Evolutionary conservation across 2,113 vertebrate species (phyloP), one percentile per base, ranked within the genome.

Genomic region (Equus przewalskii): DNA sequence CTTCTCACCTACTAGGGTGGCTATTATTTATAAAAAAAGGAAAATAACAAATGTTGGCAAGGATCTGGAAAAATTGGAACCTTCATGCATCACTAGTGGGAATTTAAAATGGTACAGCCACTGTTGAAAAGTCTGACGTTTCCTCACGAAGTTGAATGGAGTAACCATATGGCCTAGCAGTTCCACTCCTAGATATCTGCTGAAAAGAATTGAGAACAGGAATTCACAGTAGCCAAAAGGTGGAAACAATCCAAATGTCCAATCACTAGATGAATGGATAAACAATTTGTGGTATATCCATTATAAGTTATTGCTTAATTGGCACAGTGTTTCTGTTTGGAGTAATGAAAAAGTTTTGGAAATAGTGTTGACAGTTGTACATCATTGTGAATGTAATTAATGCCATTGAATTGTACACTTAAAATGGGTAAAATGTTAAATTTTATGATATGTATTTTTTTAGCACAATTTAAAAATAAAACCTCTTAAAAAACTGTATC

Each of bases 391-490:
- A 88, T 81, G 44, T 72, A 82, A 65, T 89, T 62, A 54, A 41
- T 89, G n/a, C 44, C n/a, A 56, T 89, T 64, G 19, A 84, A 64
- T 81, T 33, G 67, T 82, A 64, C 5, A 54, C 19, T 54, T 89
- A 22, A 80, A 72, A 54, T 72, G 46, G 33, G 81, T 73, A 81
- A 73, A 81, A 64, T 81, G 26, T 54, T 44, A 41, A 51, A 33
- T 73, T 94, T 80, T 72, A 64, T 94, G 44, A 28, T 60, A 72
- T 30, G 15, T 62, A 15, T 94, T 75, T 93, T 54, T 54, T 54
- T 72, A 49, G 30, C 26, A 65, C 67, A 62, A 44, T 89, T 82
- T 82, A 73, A 65, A 88, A 51, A 80, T 87, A 89, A 88, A 93
- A 13, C 21, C n/a, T 88, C 65, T 94, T 72, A 26, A 90, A 70